Conservation (phyloP, 37 sponge, comb jelly and placozoan species). For the Eunapius fragilis region DNA sequence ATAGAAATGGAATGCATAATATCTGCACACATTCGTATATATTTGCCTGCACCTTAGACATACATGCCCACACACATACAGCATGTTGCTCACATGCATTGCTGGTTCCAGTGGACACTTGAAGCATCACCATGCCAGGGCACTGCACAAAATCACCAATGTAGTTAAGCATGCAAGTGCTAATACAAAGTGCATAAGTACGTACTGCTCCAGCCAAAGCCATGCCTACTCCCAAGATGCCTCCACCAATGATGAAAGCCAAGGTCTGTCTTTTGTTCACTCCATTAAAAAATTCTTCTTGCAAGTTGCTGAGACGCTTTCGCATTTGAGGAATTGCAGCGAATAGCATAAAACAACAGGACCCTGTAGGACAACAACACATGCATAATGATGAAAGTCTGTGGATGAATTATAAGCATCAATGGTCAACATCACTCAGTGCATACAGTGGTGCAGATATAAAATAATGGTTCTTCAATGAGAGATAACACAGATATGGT, state of each 20-base stretch:
- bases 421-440: too few relatives aligned
- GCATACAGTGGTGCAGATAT: too few relatives aligned
- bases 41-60: not conserved
- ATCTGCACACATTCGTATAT: too few relatives aligned
- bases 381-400: not conserved
- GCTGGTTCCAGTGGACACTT: slow-evolving; percentile 52
- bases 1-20: too few relatives aligned
- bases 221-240: slow-evolving; percentile 77
- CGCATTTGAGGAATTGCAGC: slow-evolving; percentile 26
- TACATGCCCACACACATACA: not conserved
- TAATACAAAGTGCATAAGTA: too few relatives aligned
- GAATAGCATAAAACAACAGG: slow-evolving; percentile 11
- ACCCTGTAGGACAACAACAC: not conserved
- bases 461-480: too few relatives aligned
- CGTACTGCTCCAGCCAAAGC: slow-evolving; percentile 70
- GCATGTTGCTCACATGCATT: slow-evolving; percentile 38
- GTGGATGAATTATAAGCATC: too few relatives aligned
- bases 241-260: slow-evolving; percentile 44
- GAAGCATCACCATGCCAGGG: slow-evolving; percentile 75
- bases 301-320: not conserved
- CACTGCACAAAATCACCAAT: slow-evolving; percentile 35
- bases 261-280: slow-evolving; percentile 1
- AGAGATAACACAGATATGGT: too few relatives aligned
- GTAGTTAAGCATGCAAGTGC: not conserved
- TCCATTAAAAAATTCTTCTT: slow-evolving; percentile 12